Evolutionary conservation across 2,888 invertebrate species (phyloP).

Genomic region (Drosophila kambysellisi): DNA sequence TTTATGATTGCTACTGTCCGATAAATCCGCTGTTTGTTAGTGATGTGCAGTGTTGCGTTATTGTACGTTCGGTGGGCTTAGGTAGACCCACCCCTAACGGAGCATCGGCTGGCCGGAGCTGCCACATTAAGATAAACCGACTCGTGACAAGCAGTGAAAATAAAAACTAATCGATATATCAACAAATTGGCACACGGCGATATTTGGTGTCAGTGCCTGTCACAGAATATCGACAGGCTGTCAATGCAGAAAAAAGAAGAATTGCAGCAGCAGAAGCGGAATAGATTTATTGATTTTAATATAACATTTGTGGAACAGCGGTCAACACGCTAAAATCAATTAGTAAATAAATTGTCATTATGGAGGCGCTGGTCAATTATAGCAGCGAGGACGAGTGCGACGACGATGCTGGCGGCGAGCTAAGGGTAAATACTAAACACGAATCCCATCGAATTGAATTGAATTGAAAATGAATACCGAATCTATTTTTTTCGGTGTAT

Average conservation of each 20-base stretch:
- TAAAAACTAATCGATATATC: not conserved
- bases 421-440: slow-evolving; percentile 81
- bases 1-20: too few relatives aligned
- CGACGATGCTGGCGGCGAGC: slow-evolving; percentile 75
- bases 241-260: slow-evolving; percentile 27
- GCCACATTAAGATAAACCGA: too few relatives aligned
- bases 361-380: slow-evolving; percentile 92
- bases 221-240: slow-evolving; percentile 17
- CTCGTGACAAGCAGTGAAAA: not conserved
- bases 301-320: slow-evolving; percentile 17
- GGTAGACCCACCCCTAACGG: too few relatives aligned
- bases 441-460: slow-evolving; percentile 2
- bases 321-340: slow-evolving; percentile 14
- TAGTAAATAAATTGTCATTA: slow-evolving; percentile 74
- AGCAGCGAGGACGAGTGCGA: slow-evolving; percentile 92
- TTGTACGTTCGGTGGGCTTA: too few relatives aligned
- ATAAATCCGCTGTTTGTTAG: too few relatives aligned
- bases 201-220: not conserved
- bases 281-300: slow-evolving; percentile 60
- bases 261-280: slow-evolving; percentile 20
- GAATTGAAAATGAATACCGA: slow-evolving; percentile 38
- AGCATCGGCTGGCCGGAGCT: too few relatives aligned
- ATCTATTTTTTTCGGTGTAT: slow-evolving; percentile 48
- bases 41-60: too few relatives aligned
- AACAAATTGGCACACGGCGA: not conserved